phyloP scores from a whole-genome alignment of 2,797 vertebrate genomes.

The Danio tinwini region DNA sequence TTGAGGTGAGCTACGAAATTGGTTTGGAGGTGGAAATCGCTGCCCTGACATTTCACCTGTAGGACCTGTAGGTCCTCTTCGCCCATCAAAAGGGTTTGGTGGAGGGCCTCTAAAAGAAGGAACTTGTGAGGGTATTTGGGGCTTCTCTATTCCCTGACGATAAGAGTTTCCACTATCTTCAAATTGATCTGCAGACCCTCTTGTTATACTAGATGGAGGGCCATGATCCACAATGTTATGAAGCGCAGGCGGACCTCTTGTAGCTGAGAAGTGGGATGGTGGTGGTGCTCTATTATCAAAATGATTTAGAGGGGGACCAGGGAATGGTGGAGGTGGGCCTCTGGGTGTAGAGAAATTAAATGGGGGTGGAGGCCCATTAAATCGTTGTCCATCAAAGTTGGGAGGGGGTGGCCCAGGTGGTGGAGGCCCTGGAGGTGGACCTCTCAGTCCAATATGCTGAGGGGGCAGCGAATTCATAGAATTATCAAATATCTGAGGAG shows the following conservation, averaged over 20 bases:
- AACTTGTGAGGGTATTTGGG: conserved; percentile 64
- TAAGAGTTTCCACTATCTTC: conserved; percentile 74
- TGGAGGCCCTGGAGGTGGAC: conserved; percentile 75
- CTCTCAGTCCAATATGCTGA: conserved; percentile 78
- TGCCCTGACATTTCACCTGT: conserved; percentile 75
- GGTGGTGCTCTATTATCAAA: conserved; percentile 84
- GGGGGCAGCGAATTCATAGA: conserved; percentile 75
- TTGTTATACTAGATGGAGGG: conserved; percentile 75
- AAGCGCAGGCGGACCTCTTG: conserved; percentile 81
- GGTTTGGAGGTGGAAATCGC: conserved; percentile 76
- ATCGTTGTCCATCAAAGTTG: conserved; percentile 84
- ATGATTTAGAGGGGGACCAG: conserved; percentile 71
- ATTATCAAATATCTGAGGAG: conserved; percentile 83
- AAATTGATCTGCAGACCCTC: conserved; percentile 81
- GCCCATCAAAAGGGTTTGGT: conserved; percentile 85
- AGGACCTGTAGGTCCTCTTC: conserved; percentile 74
- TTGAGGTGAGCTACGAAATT: conserved; percentile 74
- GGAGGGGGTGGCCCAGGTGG: conserved; percentile 64
- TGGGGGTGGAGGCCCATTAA: conserved; percentile 84
- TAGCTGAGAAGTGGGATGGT: conserved; percentile 82
- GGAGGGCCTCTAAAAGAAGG: conserved; percentile 74
- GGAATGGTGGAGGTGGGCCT: conserved; percentile 82
- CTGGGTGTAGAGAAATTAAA: conserved; percentile 87
- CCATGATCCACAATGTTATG: conserved; percentile 84
- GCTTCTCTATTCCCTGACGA: conserved; percentile 72